Evolutionary conservation across 92 coral and sea anemone species (phyloP), one percentile per base, ranked within the genome.

Genomic region (Porites divaricata): DNA sequence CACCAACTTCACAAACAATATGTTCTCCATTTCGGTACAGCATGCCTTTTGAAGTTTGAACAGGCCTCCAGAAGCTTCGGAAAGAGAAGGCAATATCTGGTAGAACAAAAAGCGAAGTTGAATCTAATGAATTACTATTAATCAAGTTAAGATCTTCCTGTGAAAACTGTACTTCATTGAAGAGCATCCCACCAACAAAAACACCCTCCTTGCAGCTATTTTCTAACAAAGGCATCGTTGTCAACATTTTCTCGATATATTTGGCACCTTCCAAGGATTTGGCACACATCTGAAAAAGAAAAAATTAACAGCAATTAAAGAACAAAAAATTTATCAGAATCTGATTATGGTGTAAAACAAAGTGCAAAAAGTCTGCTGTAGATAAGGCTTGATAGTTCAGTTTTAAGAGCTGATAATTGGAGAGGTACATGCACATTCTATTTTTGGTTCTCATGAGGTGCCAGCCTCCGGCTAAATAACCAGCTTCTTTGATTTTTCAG

Each of bases 221-320:
- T 72, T 56, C 83, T 9, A 20, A 65, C 58, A 62, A 75, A 24
- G 87, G 56, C 16, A 25, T 72, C 62, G 20, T 19, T 48, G 53
- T 48, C 58, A 84, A 17, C 75, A 77, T 78, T 62, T 85, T 72
- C 21, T 23, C 72, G 56, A 89, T 65, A 57, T 85, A 75, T 72
- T 74, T 63, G 41, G 92, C 90, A 63, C 57, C 92, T 78, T 79
- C 81, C 77, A 89, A 71, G 45, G 81, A 61, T 73, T 79, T 85
- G 67, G 92, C 89, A 78, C 86, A 72, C 92, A 89, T 89, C 92
- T 89, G 76, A 77, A 63, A 16, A 67, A 74, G 72, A 19, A 51
- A 16, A 17, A 53, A 66, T 23, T 35, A 35, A 35, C 41, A 35
- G 41, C 41, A 35, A 35, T 35, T 35, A 35, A 35, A 35, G 41